Evolutionary conservation across 37 sponge, comb jelly and placozoan genomes (phyloP), one percentile per base, ranked within the genome.

Genomic region (Aplysina aerophoba): DNA sequence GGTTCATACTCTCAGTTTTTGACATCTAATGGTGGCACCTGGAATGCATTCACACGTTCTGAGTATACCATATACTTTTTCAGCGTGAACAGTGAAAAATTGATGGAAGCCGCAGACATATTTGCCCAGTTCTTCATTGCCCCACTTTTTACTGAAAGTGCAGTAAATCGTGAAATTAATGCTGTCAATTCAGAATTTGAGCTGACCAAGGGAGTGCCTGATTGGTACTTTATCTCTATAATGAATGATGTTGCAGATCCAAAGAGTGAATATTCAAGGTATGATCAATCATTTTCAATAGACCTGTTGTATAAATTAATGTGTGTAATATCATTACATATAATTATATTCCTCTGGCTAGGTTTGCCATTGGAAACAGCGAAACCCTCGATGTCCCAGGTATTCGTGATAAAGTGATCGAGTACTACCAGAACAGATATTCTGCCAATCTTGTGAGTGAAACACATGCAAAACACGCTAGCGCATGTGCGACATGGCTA

Each of bases 41-140:
- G 92, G 55, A 98, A 98, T 75, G 98, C 98, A 17, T 98, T 81
- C 83, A 98, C 98, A 11, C 85, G 89, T n/a, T 88, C 90, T 11
- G 91, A 94, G 54, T 85, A 94, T 53, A 98, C 98, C 14, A 95
- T 95, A 86, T 98, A 90, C 85, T 89, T 89, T 78, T 98, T 93
- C 80, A 73, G 30, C 34, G 87, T 95, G 15, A 69, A 89, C 36
- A 20, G 87, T 35, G 86, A 79, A 24, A 80, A 80, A 38, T 79
- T 98, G 21, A 67, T 80, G 55, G 83, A 84, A n/a, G 92, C 94
- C 1, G 87, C 95, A 38, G 96, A 98, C 61, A 77, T 83, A 33
- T 93, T 97, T 81, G 88, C 94, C 24, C 95, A 91, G 74, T 95
- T 97, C 73, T 97, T 97, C 83, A 87, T 95, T 25, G 58, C 86